Percentiles rank a stretch among this genome's conserved stretches.
Evolutionary conservation across 2,113 vertebrate genomes (phyloP).

Genomic region (Apodemus sylvaticus): DNA sequence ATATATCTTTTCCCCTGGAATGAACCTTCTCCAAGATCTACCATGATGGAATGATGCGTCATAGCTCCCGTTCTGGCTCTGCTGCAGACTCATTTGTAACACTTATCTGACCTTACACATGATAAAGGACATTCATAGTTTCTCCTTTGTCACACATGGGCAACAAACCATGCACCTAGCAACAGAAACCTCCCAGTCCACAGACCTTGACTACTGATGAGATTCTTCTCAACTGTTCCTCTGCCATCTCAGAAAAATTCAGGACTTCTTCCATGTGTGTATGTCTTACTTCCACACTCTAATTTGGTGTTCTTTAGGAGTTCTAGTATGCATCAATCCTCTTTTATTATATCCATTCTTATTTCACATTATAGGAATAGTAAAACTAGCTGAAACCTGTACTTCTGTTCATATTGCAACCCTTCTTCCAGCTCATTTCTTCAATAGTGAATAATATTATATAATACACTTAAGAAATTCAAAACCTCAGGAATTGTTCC

Average conservation of each 20-base stretch:
- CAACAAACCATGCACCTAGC: background rate
- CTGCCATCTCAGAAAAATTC: background rate
- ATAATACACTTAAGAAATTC: background rate
- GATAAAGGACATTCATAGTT: background rate
- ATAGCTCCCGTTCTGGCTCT: background rate
- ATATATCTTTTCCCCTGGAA: background rate
- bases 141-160: background rate
- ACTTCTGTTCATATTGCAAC: background rate
- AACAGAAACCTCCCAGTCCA: background rate
- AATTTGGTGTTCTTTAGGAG: background rate
- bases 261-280: background rate
- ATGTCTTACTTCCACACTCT: background rate
- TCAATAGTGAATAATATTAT: background rate
- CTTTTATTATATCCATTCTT: background rate
- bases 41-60: background rate
- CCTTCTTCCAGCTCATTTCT: background rate
- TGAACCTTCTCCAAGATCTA: constrained; percentile 13
- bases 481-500: background rate
- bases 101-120: background rate
- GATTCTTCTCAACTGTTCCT: background rate
- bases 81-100: background rate
- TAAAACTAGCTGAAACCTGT: no score
- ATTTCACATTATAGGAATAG: background rate
- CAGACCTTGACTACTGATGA: background rate
- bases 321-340: background rate